Percentiles rank a stretch among this genome's conserved stretches.
Conservation (phyloP, 2,113 vertebrate genomes). For the Phaethon lepturus region DNA sequence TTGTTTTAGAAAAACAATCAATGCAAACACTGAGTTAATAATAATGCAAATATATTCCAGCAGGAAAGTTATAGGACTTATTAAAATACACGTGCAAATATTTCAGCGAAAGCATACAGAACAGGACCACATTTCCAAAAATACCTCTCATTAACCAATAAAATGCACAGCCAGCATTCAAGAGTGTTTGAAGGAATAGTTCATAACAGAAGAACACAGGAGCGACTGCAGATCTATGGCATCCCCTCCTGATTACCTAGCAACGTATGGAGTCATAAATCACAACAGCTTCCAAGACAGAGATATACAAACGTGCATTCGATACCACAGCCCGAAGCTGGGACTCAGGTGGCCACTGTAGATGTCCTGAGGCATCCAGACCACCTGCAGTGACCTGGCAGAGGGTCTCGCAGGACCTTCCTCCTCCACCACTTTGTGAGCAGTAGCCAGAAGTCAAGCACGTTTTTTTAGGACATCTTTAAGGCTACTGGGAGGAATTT, state of each 20-base stretch:
- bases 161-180: constrained; percentile 58
- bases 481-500: not conserved
- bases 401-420: not conserved
- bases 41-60: constrained; percentile 63
- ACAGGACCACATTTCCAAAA: constrained; percentile 43
- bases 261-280: constrained; percentile 17
- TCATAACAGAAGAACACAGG: not conserved
- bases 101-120: constrained; percentile 51
- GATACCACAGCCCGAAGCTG: not conserved
- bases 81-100: constrained; percentile 55
- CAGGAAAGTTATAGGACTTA: constrained; percentile 33
- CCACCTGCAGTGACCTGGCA: not conserved
- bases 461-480: not conserved
- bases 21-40: constrained; percentile 58
- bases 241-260: constrained; percentile 22
- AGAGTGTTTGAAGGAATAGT: constrained; percentile 7
- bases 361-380: not conserved
- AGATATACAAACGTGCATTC: not conserved
- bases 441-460: not conserved
- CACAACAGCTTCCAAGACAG: constrained; percentile 15
- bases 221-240: constrained; percentile 36
- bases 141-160: constrained; percentile 44
- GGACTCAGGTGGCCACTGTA: not conserved
- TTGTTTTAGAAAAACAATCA: constrained; percentile 53
- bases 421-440: not conserved